Conservation (phyloP, 2,888 invertebrate species). For the Aricia artaxerxes region DNA sequence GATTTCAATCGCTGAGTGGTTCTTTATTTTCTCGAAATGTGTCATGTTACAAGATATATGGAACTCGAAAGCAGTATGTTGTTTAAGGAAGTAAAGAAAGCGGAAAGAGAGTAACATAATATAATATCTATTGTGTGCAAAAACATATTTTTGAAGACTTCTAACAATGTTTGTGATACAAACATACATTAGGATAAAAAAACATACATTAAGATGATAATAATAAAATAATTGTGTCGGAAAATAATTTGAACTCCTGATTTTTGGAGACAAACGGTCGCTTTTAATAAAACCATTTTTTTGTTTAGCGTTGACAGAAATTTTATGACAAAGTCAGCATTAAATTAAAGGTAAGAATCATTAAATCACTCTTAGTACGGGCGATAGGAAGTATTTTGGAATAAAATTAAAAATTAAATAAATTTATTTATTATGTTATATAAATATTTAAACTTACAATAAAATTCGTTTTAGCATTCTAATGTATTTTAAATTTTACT, state of each 20-base stretch:
- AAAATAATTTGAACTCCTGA: background rate
- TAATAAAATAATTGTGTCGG: background rate
- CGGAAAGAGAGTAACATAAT: background rate
- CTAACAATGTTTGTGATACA: background rate
- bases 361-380: too few species aligned
- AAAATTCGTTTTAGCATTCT: too few species aligned
- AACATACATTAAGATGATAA: background rate
- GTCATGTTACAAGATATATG: slow-evolving; percentile 8
- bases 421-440: too few species aligned
- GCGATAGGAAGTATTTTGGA: too few species aligned
- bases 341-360: too few species aligned
- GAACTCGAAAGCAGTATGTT: background rate
- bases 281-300: too few species aligned
- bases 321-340: too few species aligned
- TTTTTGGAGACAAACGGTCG: too few species aligned
- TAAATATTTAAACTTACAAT: too few species aligned
- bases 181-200: background rate
- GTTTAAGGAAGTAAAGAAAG: slow-evolving; percentile 2
- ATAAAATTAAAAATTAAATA: too few species aligned
- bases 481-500: too few species aligned
- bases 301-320: too few species aligned
- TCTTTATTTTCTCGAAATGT: background rate
- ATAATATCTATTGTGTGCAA: background rate
- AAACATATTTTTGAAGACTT: background rate
- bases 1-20: background rate